These are phyloP conservation scores for Caenorhabditis sp. DNA, from an alignment of 2,888 invertebrate genomes.

Conservation along the genomic window DNA sequence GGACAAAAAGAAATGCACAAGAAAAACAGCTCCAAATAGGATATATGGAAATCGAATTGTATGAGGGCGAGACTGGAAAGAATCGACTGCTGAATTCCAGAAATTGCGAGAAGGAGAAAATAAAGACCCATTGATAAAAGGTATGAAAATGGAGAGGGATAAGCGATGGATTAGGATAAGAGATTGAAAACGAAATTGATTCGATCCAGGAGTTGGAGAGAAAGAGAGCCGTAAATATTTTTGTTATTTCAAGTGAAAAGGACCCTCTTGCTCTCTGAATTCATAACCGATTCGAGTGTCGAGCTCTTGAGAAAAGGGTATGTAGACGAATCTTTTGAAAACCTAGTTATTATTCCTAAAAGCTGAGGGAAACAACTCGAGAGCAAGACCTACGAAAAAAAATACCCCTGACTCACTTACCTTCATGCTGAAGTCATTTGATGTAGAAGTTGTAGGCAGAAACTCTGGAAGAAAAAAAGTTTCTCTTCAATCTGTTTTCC, in stretches of 20 bases:
- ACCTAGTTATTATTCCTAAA: constrained; percentile 12
- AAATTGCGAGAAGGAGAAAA: neutral
- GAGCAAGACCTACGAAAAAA: neutral
- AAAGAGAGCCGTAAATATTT: constrained; percentile 39
- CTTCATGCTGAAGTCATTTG: constrained; percentile 48
- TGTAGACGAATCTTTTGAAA: neutral
- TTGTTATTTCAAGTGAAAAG: constrained; percentile 6
- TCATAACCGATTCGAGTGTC: constrained; percentile 5
- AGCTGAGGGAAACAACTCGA: neutral
- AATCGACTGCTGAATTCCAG: neutral
- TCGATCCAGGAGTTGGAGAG: constrained; percentile 5
- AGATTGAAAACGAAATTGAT: constrained; percentile 16
- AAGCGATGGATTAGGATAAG: constrained; percentile 12
- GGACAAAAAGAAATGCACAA: neutral
- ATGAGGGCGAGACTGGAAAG: constrained; percentile 9
- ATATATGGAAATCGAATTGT: constrained; percentile 25
- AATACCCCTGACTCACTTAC: constrained; percentile 41
- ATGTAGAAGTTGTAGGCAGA: neutral
- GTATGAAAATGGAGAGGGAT: neutral
- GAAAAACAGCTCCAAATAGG: constrained; percentile 19
- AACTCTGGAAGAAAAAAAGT: constrained; percentile 35
- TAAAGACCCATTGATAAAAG: constrained; percentile 4
- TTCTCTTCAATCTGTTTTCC: too few relatives aligned
- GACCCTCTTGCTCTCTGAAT: constrained; percentile 1
- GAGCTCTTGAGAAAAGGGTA: constrained; percentile 17